A percentile compares a stretch with the other conserved stretches of the same genome.
phyloP scores from a whole-genome alignment of 2,797 vertebrate species.

The Amblyraja radiata region DNA sequence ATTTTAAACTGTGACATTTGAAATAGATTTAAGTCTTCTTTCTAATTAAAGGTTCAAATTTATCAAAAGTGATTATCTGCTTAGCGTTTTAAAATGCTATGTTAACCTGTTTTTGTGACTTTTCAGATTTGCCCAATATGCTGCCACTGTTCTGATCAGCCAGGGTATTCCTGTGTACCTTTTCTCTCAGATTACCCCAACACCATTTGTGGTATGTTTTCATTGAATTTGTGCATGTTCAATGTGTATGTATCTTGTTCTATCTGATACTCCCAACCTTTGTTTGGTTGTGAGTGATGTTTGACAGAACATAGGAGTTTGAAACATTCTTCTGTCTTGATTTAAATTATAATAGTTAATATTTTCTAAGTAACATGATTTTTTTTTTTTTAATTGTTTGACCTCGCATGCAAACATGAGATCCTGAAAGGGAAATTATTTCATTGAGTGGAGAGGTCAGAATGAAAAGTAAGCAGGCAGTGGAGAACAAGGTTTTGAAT shows the following conservation, averaged over 20 bases:
- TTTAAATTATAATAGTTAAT: neutral
- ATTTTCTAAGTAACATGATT: neutral
- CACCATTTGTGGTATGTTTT: constrained; percentile 82
- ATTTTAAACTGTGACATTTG: neutral
- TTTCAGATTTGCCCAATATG: constrained; percentile 73
- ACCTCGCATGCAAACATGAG: no score
- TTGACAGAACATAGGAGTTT: neutral
- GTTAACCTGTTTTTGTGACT: neutral
- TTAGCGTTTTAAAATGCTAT: no score
- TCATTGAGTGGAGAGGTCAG: no score
- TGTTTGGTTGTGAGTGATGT: neutral
- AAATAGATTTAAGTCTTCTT: neutral
- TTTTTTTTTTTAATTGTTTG: neutral
- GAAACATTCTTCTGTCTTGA: neutral
- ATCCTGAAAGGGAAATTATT: no score
- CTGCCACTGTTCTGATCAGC: constrained; percentile 77
- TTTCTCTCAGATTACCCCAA: constrained; percentile 84
- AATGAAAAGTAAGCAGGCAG: no score
- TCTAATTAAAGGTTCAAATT: neutral
- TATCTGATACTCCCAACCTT: neutral
- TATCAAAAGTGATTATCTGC: neutral
- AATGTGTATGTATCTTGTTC: neutral
- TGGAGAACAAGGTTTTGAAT: no score
- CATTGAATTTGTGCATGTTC: neutral
- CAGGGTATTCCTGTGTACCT: constrained; percentile 80